Conservation (phyloP, 2,113 vertebrate genomes). For the Actenoides lindsayi region DNA sequence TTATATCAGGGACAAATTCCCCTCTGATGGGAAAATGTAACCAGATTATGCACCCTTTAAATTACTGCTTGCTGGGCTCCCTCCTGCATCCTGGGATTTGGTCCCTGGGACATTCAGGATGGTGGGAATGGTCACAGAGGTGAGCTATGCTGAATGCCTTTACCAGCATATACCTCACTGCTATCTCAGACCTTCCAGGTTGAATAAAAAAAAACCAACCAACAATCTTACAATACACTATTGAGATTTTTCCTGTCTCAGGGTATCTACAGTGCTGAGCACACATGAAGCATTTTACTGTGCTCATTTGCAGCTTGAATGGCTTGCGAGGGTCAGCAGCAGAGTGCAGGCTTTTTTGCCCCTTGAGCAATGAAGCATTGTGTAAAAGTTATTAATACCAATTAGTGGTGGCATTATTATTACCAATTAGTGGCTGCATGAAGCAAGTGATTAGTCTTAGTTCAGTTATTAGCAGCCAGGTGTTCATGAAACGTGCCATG, state of each 20-base stretch:
- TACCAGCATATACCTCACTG: fast-evolving
- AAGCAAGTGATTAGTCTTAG: constrained; percentile 45
- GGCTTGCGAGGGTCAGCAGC: not conserved
- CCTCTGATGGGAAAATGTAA: not conserved
- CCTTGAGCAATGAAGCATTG: constrained; percentile 51
- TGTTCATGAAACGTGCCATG: constrained; percentile 5
- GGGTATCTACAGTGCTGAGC: not conserved
- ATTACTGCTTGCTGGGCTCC: not conserved
- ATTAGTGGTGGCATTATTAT: constrained; percentile 49
- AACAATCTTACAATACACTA: not conserved
- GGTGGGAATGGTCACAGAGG: not conserved
- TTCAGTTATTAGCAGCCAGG: constrained; percentile 48
- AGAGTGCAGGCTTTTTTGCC: constrained; percentile 20
- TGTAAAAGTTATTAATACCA: constrained; percentile 57
- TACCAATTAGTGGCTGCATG: constrained; percentile 57
- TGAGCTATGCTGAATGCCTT: fast-evolving
- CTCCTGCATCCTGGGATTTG: not conserved
- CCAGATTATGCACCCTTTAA: not conserved
- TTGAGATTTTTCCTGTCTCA: fast-evolving
- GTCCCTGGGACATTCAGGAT: not conserved
- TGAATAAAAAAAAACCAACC: not conserved
- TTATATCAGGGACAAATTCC: not conserved
- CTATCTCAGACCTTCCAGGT: not conserved
- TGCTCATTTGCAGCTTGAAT: constrained; percentile 26
- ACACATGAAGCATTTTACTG: not conserved